Percentiles rank a stretch among this genome's conserved stretches.
These are phyloP conservation scores for Eospalax fontanierii DNA, from an alignment of 2,797 vertebrate species.

Conservation along the genomic window DNA sequence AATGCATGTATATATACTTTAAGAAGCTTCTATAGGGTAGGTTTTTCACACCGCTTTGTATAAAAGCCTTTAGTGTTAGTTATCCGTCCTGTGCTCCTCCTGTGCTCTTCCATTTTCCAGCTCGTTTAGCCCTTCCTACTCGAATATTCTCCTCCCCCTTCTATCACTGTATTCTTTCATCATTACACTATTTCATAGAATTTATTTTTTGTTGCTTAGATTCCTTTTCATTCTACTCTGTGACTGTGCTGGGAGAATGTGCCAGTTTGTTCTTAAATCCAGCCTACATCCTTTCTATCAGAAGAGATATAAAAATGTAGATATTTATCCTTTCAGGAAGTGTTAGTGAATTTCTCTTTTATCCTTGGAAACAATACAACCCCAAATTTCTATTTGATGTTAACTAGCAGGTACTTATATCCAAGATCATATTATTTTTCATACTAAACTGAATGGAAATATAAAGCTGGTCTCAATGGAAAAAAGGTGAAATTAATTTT, in stretches of 20 bases:
- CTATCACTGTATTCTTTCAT: neutral
- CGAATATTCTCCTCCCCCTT: too few relatives aligned
- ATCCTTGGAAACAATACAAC: neutral
- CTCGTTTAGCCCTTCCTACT: too few relatives aligned
- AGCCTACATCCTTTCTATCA: neutral
- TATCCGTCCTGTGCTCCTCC: too few relatives aligned
- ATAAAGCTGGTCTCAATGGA: neutral
- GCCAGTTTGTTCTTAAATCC: neutral
- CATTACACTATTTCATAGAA: neutral
- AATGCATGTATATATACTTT: too few relatives aligned
- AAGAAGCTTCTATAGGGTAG: too few relatives aligned
- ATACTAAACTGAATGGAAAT: neutral
- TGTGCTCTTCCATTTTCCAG: too few relatives aligned
- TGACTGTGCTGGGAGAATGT: neutral
- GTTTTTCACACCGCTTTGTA: too few relatives aligned
- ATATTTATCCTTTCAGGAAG: neutral
- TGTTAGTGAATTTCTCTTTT: conserved; percentile 22
- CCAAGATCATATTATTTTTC: conserved; percentile 6
- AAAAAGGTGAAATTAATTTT: conserved; percentile 8
- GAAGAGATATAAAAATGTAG: neutral
- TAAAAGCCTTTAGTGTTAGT: too few relatives aligned
- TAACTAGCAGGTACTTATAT: conserved; percentile 15
- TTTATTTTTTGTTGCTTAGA: neutral
- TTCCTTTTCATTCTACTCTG: neutral
- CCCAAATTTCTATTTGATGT: conserved; percentile 11